Conservation (phyloP, 2,888 invertebrate genomes). For the Lamproptera curius region DNA sequence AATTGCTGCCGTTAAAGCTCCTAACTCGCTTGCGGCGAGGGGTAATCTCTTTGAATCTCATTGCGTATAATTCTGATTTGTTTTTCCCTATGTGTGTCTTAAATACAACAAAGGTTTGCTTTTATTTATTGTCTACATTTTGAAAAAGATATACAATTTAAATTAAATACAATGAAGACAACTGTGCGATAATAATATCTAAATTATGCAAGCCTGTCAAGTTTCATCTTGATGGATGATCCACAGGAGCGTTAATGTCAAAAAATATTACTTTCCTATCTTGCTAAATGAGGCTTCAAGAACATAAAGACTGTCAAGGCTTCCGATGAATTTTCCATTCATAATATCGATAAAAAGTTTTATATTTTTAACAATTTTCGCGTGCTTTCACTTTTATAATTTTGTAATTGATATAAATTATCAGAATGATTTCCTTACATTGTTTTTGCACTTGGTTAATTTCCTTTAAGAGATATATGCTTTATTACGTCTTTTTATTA, state of each 20-base stretch:
- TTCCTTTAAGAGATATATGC: too few relatives aligned
- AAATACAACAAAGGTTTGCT: too few relatives aligned
- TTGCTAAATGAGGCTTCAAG: constrained; percentile 14
- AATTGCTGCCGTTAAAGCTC: constrained; percentile 24
- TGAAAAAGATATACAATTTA: too few relatives aligned
- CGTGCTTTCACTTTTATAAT: too few relatives aligned
- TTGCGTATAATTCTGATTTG: constrained; percentile 6
- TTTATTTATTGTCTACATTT: too few relatives aligned
- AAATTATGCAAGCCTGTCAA: constrained; percentile 15
- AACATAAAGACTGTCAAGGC: constrained; percentile 5
- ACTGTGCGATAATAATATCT: constrained; percentile 11
- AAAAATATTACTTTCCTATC: constrained; percentile 21
- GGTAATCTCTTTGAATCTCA: constrained; percentile 14
- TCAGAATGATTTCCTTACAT: too few relatives aligned
- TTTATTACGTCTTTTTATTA: too few relatives aligned
- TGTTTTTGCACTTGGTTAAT: too few relatives aligned
- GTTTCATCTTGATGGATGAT: constrained; percentile 22
- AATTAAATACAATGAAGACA: too few relatives aligned
- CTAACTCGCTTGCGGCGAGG: background rate
- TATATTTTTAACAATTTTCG: too few relatives aligned
- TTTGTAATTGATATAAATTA: too few relatives aligned
- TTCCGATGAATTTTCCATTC: constrained; percentile 6
- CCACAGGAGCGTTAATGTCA: constrained; percentile 15
- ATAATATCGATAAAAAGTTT: constrained; percentile 6
- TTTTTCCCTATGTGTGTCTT: background rate